phyloP scores from a whole-genome alignment of 2,797 vertebrate genomes.

The Xiphophorus birchmanni region DNA sequence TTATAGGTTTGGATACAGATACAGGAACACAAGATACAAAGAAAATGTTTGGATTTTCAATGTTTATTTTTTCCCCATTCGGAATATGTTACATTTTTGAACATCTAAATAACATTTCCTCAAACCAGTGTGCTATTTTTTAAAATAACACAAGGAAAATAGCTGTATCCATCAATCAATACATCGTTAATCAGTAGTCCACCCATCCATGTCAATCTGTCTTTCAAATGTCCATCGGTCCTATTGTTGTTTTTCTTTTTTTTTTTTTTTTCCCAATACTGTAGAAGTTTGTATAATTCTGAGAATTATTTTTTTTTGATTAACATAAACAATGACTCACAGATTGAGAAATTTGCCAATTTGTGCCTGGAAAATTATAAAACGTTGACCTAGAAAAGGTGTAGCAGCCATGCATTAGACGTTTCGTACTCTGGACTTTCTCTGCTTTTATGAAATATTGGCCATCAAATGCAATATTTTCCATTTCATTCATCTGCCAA shows the following conservation, averaged over 20 bases:
- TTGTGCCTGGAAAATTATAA: not conserved
- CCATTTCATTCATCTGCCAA: slow-evolving; percentile 29
- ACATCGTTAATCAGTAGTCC: not conserved
- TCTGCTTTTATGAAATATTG: slow-evolving; percentile 29
- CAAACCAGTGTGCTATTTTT: not conserved
- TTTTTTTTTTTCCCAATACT: not conserved
- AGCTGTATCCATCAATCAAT: not conserved
- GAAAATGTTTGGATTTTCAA: not conserved
- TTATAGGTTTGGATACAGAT: not conserved
- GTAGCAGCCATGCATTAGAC: not conserved
- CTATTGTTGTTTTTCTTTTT: not conserved
- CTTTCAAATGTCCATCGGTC: not conserved
- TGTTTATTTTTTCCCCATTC: not conserved
- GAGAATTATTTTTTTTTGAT: not conserved
- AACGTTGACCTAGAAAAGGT: not conserved
- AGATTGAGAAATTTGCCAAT: not conserved
- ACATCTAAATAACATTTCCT: not conserved
- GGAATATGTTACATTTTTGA: not conserved
- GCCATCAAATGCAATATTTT: slow-evolving; percentile 35
- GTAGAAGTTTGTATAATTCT: not conserved
- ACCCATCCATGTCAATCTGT: not conserved
- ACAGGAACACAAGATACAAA: not conserved
- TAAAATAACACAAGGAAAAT: not conserved
- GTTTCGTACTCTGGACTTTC: not conserved
- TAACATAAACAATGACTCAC: not conserved